Evolutionary conservation across 2,113 vertebrate genomes (phyloP).

Genomic region (Stomatorhinus ivindoensis): DNA sequence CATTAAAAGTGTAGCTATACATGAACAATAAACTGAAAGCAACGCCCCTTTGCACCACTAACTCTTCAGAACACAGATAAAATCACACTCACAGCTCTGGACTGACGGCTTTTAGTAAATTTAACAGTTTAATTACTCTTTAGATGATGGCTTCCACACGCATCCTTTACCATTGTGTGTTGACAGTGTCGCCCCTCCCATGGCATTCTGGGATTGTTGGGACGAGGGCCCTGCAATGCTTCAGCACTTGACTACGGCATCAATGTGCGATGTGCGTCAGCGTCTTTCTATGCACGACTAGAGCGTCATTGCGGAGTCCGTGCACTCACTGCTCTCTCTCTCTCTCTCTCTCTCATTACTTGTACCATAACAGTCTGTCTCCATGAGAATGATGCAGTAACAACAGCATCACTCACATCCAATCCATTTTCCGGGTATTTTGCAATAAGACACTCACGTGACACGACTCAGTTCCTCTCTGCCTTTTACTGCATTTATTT

Average conservation of each 20-base stretch:
- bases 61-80: neutral
- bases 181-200: neutral
- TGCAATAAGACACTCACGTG: neutral
- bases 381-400: neutral
- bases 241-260: neutral
- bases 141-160: neutral
- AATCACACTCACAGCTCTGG: neutral
- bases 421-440: neutral
- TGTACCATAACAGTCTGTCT: neutral
- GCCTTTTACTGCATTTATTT: neutral
- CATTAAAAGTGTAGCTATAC: neutral
- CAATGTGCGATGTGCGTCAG: neutral
- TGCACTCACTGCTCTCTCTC: neutral
- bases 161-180: neutral
- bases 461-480: neutral
- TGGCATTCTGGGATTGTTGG: neutral
- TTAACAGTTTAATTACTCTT: neutral
- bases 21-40: neutral
- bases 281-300: neutral
- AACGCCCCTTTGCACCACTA: neutral
- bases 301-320: neutral
- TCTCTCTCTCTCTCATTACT: neutral
- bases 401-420: neutral
- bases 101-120: neutral
- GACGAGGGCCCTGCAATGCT: neutral